Percentiles rank a stretch among this genome's conserved stretches.
Conservation (phyloP, 2,888 invertebrate species). For the Acanthosepion pharaonis region DNA sequence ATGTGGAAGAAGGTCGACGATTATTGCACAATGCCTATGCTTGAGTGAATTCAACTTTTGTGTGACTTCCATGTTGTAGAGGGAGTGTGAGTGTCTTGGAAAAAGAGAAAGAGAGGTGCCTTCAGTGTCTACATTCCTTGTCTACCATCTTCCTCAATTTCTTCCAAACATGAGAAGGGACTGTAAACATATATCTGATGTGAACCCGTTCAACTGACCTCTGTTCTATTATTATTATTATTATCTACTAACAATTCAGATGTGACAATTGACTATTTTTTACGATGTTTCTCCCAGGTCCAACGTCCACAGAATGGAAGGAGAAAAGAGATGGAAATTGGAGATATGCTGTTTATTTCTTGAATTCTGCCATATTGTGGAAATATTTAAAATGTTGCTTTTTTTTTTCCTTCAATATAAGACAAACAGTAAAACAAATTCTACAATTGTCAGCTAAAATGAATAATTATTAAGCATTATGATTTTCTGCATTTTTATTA, state of each 20-base stretch:
- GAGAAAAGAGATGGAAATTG: background rate
- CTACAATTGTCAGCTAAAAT: no score
- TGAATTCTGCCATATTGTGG: background rate
- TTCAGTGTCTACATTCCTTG: constrained; percentile 22
- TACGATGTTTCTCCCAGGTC: background rate
- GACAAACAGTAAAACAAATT: background rate
- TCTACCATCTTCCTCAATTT: background rate
- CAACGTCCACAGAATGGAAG: background rate
- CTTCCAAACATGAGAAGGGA: background rate
- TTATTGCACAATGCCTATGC: constrained; percentile 53
- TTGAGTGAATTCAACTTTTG: constrained; percentile 44
- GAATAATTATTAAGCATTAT: no score
- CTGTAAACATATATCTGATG: background rate
- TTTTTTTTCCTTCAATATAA: background rate
- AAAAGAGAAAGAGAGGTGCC: background rate
- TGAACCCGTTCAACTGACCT: background rate
- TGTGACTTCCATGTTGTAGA: background rate
- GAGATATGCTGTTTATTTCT: background rate
- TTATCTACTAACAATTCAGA: background rate
- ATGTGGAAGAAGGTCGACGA: constrained; percentile 53
- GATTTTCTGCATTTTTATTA: background rate
- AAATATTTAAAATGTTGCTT: background rate
- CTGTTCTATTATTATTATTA: background rate
- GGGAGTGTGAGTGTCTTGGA: background rate
- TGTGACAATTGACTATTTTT: background rate